phyloP scores from a whole-genome alignment of 1,140 invertebrate genomes.

The Catajapyx aquilonaris region DNA sequence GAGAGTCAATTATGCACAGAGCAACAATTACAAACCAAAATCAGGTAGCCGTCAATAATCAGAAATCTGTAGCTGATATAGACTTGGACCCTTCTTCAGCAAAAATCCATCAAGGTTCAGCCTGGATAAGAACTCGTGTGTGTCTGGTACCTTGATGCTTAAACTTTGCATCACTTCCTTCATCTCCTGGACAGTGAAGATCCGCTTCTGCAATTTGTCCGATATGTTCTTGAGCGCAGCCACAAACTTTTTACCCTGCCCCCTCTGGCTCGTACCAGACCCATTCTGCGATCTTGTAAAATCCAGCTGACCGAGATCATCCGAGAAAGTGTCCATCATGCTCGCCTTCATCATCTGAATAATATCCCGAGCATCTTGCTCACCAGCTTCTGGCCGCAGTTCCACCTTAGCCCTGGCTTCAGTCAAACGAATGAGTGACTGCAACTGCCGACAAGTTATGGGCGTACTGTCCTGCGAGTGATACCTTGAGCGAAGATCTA shows the following conservation, averaged over 20 bases:
- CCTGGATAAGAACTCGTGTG: constrained; percentile 41
- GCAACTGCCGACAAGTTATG: constrained; percentile 63
- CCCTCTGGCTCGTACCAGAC: constrained; percentile 44
- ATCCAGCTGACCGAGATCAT: constrained; percentile 43
- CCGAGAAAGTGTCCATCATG: constrained; percentile 48
- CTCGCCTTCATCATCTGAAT: constrained; percentile 66
- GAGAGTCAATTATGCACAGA: no score
- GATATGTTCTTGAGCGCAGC: constrained; percentile 39
- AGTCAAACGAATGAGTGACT: constrained; percentile 70
- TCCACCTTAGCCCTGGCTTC: constrained; percentile 72
- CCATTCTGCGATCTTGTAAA: constrained; percentile 45
- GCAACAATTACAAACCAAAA: no score
- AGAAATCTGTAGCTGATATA: constrained; percentile 39
- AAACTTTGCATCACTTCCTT: constrained; percentile 39
- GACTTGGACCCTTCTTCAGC: constrained; percentile 55
- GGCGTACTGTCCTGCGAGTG: constrained; percentile 37
- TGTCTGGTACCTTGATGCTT: constrained; percentile 33
- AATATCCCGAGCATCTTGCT: constrained; percentile 61
- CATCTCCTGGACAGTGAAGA: constrained; percentile 57
- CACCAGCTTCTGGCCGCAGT: constrained; percentile 53
- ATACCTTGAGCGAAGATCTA: constrained; percentile 46
- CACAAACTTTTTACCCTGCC: constrained; percentile 53
- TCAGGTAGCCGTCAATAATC: no score
- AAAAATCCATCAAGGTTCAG: constrained; percentile 70
- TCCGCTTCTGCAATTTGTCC: constrained; percentile 34